These are phyloP conservation scores for Lochmaea capreae DNA, from an alignment of 2,888 invertebrate genomes.

Conservation along the genomic window DNA sequence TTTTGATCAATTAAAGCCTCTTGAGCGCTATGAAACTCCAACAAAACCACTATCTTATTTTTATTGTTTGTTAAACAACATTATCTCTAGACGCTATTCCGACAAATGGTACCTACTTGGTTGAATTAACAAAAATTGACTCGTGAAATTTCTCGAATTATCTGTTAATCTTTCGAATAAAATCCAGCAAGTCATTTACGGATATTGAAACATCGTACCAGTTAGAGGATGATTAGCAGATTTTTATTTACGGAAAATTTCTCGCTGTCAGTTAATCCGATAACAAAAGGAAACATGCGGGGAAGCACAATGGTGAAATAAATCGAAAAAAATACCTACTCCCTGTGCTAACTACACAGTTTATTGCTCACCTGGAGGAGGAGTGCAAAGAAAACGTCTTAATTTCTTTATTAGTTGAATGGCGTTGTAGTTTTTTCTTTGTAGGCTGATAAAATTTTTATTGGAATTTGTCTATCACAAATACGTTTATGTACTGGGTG, in stretches of 20 bases:
- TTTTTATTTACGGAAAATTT: not conserved
- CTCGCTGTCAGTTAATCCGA: not conserved
- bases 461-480: too few relatives aligned
- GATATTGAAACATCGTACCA: not conserved
- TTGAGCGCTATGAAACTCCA: too few relatives aligned
- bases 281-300: not conserved
- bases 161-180: not conserved
- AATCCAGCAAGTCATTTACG: not conserved
- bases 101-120: too few relatives aligned
- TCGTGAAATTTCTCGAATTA: too few relatives aligned
- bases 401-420: not conserved
- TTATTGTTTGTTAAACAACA: too few relatives aligned
- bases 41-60: too few relatives aligned
- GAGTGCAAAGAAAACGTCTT: not conserved
- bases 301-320: not conserved
- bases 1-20: too few relatives aligned
- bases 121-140: too few relatives aligned
- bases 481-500: too few relatives aligned
- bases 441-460: not conserved
- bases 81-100: too few relatives aligned
- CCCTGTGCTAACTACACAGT: not conserved
- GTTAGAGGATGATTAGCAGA: constrained; percentile 6
- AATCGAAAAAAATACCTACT: not conserved
- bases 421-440: not conserved
- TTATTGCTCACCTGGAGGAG: not conserved